phyloP scores from a whole-genome alignment of 2,888 invertebrate genomes.

The Tridacna crocea region DNA sequence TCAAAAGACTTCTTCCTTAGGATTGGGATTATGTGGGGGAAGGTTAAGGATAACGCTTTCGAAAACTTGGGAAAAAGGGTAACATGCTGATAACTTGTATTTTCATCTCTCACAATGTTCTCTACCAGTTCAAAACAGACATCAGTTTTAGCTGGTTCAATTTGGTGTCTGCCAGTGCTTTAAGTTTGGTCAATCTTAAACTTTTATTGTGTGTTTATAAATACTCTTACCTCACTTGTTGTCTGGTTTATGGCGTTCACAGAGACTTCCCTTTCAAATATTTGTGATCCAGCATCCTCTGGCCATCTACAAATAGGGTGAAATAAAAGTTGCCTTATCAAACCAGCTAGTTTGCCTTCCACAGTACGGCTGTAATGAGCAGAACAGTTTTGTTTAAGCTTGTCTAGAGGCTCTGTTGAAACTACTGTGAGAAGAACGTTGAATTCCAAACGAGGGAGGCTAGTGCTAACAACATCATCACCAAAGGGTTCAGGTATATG shows the following conservation, averaged over 20 bases:
- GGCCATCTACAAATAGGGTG: background rate
- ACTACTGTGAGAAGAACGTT: background rate
- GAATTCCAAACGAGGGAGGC: slow-evolving; percentile 1
- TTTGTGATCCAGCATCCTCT: background rate
- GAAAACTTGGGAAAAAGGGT: too few relatives aligned
- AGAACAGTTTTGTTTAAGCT: slow-evolving; percentile 12
- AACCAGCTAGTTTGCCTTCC: background rate
- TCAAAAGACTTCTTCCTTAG: too few relatives aligned
- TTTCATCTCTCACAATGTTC: too few relatives aligned
- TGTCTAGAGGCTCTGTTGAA: slow-evolving; percentile 5
- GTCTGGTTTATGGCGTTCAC: slow-evolving; percentile 3
- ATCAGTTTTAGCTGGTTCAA: too few relatives aligned
- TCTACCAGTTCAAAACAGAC: too few relatives aligned
- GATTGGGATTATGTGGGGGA: too few relatives aligned
- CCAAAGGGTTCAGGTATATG: slow-evolving; percentile 11
- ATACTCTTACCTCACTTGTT: slow-evolving; percentile 3
- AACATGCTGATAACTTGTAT: too few relatives aligned
- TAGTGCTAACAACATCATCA: background rate
- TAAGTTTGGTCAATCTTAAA: too few relatives aligned
- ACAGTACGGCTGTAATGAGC: background rate
- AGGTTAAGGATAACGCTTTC: too few relatives aligned
- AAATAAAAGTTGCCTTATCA: background rate
- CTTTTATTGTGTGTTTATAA: too few relatives aligned
- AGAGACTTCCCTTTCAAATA: background rate
- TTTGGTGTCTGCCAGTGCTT: too few relatives aligned